Evolutionary conservation across 1,140 invertebrate genomes (phyloP).

Genomic region (Hylyphantes graminicola): DNA sequence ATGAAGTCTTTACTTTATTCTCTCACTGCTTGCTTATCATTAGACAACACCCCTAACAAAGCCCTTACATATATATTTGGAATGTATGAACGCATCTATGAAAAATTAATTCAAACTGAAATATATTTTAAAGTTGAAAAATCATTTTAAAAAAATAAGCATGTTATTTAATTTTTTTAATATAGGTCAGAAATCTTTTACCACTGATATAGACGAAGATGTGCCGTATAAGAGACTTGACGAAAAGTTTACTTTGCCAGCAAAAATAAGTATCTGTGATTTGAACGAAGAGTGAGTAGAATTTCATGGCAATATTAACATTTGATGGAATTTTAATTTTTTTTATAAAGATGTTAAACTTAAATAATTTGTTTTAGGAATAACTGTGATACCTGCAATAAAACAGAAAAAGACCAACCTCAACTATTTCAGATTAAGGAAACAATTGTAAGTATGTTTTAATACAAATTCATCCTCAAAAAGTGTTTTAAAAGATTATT

Average conservation of each 20-base stretch:
- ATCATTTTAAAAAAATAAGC: background rate
- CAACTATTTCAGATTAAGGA: constrained; percentile 7
- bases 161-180: background rate
- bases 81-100: no score
- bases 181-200: constrained; percentile 37
- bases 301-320: background rate
- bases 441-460: constrained; percentile 2
- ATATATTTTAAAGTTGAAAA: background rate
- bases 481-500: no score
- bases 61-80: no score
- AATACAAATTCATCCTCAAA: background rate
- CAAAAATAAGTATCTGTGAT: constrained; percentile 21
- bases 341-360: background rate
- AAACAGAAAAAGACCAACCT: constrained; percentile 33
- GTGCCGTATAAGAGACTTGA: background rate
- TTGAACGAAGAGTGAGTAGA: constrained; percentile 1
- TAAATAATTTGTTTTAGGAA: constrained; percentile 6
- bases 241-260: constrained; percentile 4
- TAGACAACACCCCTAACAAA: no score
- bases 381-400: constrained; percentile 50
- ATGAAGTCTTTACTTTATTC: no score
- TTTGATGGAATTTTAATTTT: no score
- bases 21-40: no score
- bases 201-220: constrained; percentile 21
- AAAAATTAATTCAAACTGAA: no score